Evolutionary conservation across 30 jellyfish, hydroid and myxozoan species (phyloP).

Genomic region (Nemopilema nomurai): DNA sequence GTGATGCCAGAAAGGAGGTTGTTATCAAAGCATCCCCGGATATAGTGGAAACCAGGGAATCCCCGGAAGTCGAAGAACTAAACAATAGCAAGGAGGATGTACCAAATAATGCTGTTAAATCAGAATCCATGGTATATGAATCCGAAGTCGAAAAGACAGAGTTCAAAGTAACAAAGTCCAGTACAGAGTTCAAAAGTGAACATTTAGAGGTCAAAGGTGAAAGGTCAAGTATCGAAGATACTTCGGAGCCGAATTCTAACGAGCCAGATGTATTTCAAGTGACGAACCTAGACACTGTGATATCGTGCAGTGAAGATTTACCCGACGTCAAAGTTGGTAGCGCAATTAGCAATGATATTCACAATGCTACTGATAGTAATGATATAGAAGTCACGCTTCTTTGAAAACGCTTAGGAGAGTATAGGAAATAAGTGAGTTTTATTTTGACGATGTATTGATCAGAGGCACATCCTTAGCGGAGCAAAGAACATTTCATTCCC

Average conservation of each 20-base stretch:
- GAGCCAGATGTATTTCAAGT: neutral
- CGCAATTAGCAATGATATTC: neutral
- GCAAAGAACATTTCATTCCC: too few relatives aligned
- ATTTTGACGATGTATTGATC: neutral
- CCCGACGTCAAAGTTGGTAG: neutral
- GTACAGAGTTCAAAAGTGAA: neutral
- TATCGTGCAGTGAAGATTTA: neutral
- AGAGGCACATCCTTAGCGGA: too few relatives aligned
- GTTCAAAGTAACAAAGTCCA: neutral
- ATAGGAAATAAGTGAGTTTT: neutral
- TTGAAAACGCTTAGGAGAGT: neutral
- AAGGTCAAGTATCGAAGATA: neutral
- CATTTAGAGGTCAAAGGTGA: neutral
- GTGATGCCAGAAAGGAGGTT: neutral
- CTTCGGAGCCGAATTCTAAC: neutral
- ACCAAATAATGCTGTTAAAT: neutral
- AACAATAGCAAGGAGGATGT: neutral
- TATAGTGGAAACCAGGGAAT: neutral
- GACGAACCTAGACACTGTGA: neutral
- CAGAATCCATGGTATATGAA: neutral
- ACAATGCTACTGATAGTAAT: neutral
- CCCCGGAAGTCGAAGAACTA: neutral
- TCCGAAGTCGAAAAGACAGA: neutral
- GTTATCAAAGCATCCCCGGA: neutral
- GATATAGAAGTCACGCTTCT: slow-evolving; percentile 1